phyloP scores from a whole-genome alignment of 2,888 invertebrate genomes.

The Ctena decussata region DNA sequence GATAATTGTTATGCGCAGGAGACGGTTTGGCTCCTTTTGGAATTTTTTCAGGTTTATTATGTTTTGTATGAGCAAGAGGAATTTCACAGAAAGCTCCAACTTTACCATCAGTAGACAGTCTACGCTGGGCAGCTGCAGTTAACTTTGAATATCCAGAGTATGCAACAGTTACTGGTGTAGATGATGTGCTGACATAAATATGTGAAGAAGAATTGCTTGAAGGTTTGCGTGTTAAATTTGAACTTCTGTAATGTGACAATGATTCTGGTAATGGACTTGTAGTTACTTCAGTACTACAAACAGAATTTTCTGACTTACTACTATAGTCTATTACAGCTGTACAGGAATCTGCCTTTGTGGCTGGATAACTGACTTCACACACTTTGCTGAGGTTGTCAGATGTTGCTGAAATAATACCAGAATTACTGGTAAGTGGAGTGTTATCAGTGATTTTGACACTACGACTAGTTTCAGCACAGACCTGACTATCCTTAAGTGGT shows the following conservation, averaged over 20 bases:
- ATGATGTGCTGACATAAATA: no score
- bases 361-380: neutral
- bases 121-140: neutral
- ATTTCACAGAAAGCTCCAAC: slow-evolving; percentile 19
- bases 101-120: neutral
- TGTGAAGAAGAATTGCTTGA: neutral
- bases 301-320: neutral
- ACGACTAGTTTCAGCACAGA: no score
- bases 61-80: slow-evolving; percentile 43
- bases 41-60: slow-evolving; percentile 30
- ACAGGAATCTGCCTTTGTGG: neutral
- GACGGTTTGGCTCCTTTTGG: slow-evolving; percentile 37
- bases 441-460: no score
- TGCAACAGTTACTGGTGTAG: neutral
- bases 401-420: no score
- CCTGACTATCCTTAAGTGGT: no score
- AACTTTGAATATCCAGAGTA: neutral
- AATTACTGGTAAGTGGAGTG: no score
- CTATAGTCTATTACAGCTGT: neutral
- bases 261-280: neutral
- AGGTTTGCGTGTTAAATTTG: neutral
- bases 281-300: neutral
- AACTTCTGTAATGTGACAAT: neutral
- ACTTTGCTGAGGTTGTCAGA: no score
- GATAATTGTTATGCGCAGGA: slow-evolving; percentile 51